Conservation (phyloP, 37 sponge, comb jelly and placozoan genomes). For the Amphimedon queenslandica region DNA sequence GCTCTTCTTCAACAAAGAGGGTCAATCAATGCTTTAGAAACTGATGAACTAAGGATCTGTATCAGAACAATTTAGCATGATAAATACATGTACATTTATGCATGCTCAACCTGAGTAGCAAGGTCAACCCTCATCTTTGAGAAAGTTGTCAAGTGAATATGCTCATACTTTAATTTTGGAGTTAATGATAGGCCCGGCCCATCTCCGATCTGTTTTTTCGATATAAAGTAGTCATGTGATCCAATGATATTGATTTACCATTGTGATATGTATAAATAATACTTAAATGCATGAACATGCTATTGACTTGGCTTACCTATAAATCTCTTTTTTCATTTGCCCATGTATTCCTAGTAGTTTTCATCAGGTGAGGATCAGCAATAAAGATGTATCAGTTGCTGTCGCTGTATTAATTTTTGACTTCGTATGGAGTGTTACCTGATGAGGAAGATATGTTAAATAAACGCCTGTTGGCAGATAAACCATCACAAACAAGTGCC, state of each 20-base stretch:
- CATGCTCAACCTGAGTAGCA: constrained; percentile 61
- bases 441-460: constrained; percentile 9
- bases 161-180: constrained; percentile 54
- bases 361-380: constrained; percentile 46
- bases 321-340: too few species aligned
- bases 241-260: constrained; percentile 13
- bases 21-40: constrained; percentile 24
- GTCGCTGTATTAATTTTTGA: constrained; percentile 11
- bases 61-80: background rate
- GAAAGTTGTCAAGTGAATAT: constrained; percentile 40
- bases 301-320: too few species aligned
- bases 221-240: constrained; percentile 17
- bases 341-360: constrained; percentile 34
- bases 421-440: constrained; percentile 1
- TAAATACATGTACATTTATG: background rate
- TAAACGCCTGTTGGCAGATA: constrained; percentile 13
- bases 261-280: constrained; percentile 10
- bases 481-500: background rate
- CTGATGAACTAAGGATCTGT: constrained; percentile 33
- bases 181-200: constrained; percentile 11
- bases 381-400: constrained; percentile 21
- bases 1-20: constrained; percentile 7
- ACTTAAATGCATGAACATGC: constrained; percentile 1
- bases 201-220: background rate
- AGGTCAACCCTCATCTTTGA: constrained; percentile 59